Conservation (phyloP, 2,113 vertebrate genomes). For the Saimiri boliviensis region DNA sequence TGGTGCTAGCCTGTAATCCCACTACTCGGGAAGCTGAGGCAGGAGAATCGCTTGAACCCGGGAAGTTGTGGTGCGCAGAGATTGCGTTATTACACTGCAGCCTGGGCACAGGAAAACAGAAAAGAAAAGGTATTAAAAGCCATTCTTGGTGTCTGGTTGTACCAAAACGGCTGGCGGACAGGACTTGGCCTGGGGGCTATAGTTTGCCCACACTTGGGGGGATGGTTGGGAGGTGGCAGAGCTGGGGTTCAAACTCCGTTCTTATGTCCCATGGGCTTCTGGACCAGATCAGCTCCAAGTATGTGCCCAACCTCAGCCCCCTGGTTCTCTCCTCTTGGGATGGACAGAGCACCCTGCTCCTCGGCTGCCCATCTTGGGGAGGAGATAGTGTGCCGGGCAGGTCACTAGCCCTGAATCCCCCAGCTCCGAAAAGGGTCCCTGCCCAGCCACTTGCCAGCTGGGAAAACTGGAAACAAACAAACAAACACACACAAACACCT, state of each 20-base stretch:
- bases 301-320: rapidly evolving
- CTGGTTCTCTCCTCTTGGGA: background rate
- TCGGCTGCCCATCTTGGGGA: rapidly evolving
- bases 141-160: background rate
- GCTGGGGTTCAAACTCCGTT: rapidly evolving
- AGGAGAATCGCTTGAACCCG: too few relatives aligned
- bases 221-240: background rate
- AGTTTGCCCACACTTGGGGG: background rate
- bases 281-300: background rate
- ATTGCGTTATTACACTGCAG: too few relatives aligned
- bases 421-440: rapidly evolving
- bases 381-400: background rate
- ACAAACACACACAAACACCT: background rate
- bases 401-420: background rate
- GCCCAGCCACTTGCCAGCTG: background rate
- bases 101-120: too few relatives aligned
- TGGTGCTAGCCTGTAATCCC: too few relatives aligned
- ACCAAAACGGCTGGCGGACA: background rate
- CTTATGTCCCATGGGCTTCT: rapidly evolving
- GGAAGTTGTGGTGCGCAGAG: too few relatives aligned
- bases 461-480: background rate
- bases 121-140: background rate
- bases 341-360: background rate
- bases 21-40: too few relatives aligned
- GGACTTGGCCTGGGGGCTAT: rapidly evolving